These are phyloP conservation scores for Abrostola triplasia DNA, from an alignment of 2,888 invertebrate species.

Conservation along the genomic window DNA sequence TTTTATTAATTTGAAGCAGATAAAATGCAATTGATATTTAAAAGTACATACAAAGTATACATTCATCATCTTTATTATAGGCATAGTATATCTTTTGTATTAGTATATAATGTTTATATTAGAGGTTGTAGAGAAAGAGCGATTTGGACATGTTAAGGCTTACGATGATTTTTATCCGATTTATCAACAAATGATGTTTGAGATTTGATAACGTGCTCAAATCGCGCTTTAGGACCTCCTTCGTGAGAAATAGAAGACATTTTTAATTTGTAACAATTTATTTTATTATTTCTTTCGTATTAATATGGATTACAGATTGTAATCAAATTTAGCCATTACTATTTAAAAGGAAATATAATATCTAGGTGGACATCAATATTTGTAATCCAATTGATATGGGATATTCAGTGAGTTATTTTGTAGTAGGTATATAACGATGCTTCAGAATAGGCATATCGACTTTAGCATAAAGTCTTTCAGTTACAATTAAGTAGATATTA, in stretches of 20 bases:
- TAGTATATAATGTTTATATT: constrained; percentile 33
- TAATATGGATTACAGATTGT: constrained; percentile 36
- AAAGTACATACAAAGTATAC: constrained; percentile 55
- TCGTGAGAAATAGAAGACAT: constrained; percentile 48
- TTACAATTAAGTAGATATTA: constrained; percentile 49
- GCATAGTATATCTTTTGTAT: constrained; percentile 43
- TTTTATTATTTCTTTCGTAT: constrained; percentile 39
- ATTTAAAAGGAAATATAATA: constrained; percentile 35
- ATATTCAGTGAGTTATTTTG: constrained; percentile 48
- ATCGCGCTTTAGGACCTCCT: constrained; percentile 22
- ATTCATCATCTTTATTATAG: constrained; percentile 45
- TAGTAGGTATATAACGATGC: constrained; percentile 39
- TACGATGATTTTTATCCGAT: constrained; percentile 17
- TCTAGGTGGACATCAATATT: constrained; percentile 18
- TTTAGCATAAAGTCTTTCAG: constrained; percentile 46
- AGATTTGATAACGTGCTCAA: constrained; percentile 36
- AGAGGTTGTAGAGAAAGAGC: constrained; percentile 21
- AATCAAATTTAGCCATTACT: constrained; percentile 27
- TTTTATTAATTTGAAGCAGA: constrained; percentile 35
- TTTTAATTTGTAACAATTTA: constrained; percentile 36
- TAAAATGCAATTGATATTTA: constrained; percentile 54
- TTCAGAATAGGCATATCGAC: constrained; percentile 59
- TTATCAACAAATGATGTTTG: constrained; percentile 15
- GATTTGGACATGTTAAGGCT: constrained; percentile 34
- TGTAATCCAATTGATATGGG: constrained; percentile 32